phyloP scores from a whole-genome alignment of 2,888 invertebrate species.

The Eupelmus urozonus region DNA sequence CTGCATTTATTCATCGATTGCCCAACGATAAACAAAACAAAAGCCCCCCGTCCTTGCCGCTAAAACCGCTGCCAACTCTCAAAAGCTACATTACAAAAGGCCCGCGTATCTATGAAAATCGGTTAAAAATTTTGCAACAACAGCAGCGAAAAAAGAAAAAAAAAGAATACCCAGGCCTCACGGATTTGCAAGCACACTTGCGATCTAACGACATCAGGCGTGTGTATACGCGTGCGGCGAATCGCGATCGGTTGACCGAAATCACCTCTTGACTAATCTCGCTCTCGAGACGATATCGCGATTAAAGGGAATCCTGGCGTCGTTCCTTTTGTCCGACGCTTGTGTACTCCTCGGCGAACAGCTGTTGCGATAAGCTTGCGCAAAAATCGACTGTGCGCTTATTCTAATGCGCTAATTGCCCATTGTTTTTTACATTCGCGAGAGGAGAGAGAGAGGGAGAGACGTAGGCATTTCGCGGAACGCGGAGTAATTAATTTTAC shows the following conservation, averaged over 20 bases:
- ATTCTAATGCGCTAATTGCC: conserved; percentile 19
- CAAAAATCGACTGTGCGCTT: conserved; percentile 17
- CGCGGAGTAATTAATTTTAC: conserved; percentile 12
- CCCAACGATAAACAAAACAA: no score
- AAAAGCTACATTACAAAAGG: no score
- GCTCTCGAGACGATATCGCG: neutral
- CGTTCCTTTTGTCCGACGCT: neutral
- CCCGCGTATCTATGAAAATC: no score
- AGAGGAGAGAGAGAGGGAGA: neutral
- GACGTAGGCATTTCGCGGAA: neutral
- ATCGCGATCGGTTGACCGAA: conserved; percentile 22
- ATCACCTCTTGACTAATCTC: conserved; percentile 13
- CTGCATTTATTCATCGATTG: no score
- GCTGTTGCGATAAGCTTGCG: neutral
- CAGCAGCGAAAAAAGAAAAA: neutral
- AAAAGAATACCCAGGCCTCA: neutral
- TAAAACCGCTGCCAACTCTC: no score
- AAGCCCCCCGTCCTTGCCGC: no score
- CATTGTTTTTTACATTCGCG: conserved; percentile 21
- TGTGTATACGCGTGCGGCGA: neutral
- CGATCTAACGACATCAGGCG: neutral
- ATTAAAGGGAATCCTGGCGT: neutral
- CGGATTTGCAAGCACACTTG: neutral
- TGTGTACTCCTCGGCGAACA: neutral
- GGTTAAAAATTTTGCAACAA: no score